Base-by-base conservation (phyloP, 2,888 invertebrate species). In the Clivina fossor region DNA sequence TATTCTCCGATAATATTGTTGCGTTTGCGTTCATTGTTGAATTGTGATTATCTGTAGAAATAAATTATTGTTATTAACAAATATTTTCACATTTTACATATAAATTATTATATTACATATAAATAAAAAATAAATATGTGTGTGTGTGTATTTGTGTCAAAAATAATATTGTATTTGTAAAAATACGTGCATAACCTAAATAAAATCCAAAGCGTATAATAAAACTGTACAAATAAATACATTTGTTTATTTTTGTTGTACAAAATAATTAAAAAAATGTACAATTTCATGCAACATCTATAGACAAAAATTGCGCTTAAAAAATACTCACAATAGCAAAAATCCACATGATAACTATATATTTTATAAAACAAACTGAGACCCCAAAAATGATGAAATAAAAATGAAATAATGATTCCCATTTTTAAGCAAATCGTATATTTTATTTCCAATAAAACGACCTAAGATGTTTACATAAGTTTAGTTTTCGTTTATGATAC, bases 361-460 rank as follows among this genome's bases (percentile, higher is more conserved):
- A 18, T 8, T 40, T 53, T 41, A 20, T 40, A 11, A 41, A 32
- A 26, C 15, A 13, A 30, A 41, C 8, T 30, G 22, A 35, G 46
- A 54, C 13, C 20, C 46, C 46, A 47, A 41, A 28, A 37, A 33
- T 43, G 18, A 16, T 22, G 22, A 55, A 55, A 37, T 30, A 15
- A 46, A 46, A 28, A 22, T 30, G 47, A 40, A 40, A 28, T 38
- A 18, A 11, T 19, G 15, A 55, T 30, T 22, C 30, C 20, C 47
- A 28, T 19, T 58, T n/a, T 62, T 66, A 68, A 68, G 66, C 68
- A 69, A 70, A 69, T 68, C 66, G 65, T 68, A 68, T 63, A 59
- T 64, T 71, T 68, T 68, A 69, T 69, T 71, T 63, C 64, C 65
- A 67, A 67, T 66, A 65, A 68, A 69, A 66, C 67, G 60, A 48